phyloP scores from a whole-genome alignment of 2,113 vertebrate genomes.

The Urocitellus parryii region DNA sequence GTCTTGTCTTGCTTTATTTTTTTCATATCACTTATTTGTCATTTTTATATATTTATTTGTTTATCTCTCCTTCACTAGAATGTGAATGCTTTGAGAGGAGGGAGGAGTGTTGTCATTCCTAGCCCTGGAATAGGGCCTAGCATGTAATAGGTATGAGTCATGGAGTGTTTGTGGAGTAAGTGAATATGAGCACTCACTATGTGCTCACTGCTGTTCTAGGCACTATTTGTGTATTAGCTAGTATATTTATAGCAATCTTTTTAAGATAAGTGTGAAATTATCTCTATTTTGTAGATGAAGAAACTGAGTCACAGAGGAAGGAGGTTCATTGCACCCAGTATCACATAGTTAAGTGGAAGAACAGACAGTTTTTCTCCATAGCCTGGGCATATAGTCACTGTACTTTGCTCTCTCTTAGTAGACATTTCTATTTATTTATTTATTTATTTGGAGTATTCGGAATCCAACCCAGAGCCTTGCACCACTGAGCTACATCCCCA shows the following conservation, averaged over 20 bases:
- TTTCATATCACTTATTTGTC: neutral
- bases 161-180: neutral
- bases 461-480: neutral
- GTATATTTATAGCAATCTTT: neutral
- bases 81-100: neutral
- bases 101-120: neutral
- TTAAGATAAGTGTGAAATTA: neutral
- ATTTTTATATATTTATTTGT: neutral
- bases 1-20: slow-evolving; percentile 21
- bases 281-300: neutral
- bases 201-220: neutral
- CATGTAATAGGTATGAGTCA: neutral
- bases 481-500: neutral
- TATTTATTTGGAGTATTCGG: neutral
- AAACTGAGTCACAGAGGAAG: neutral
- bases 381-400: neutral
- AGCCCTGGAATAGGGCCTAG: neutral
- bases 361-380: neutral
- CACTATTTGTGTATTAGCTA: neutral
- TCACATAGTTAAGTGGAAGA: neutral
- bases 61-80: neutral
- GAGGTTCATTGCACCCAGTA: neutral
- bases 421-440: neutral
- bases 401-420: neutral
- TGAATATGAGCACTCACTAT: neutral